Conservation (phyloP, 2,113 vertebrate genomes). For the Aptenodytes forsteri region DNA sequence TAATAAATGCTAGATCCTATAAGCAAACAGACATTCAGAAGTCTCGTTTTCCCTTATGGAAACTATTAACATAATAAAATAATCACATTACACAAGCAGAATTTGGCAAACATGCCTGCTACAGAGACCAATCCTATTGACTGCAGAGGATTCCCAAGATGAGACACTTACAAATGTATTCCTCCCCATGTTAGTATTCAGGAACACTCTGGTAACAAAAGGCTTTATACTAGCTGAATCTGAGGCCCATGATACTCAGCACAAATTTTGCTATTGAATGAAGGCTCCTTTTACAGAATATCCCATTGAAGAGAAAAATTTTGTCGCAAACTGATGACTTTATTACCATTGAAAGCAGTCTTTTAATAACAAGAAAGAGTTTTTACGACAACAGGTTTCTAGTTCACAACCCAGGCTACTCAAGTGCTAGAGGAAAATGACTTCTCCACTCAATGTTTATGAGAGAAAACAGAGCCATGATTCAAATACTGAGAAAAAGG, state of each 20-base stretch:
- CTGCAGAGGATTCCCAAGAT: neutral
- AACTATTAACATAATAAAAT: neutral
- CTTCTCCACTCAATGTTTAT: neutral
- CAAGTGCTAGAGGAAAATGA: neutral
- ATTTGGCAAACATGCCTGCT: neutral
- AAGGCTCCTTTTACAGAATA: neutral
- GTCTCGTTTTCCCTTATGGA: neutral
- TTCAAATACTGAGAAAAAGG: neutral
- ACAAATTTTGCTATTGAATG: neutral
- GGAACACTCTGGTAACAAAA: neutral
- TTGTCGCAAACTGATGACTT: neutral
- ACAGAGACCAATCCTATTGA: neutral
- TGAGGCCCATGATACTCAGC: neutral
- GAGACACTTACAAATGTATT: neutral
- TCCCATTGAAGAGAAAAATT: neutral
- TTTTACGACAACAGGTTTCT: neutral
- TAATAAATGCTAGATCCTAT: neutral
- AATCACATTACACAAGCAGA: neutral
- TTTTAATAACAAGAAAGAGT: neutral
- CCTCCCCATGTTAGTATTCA: neutral
- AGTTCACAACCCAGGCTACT: neutral
- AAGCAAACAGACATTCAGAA: neutral
- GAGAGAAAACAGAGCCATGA: neutral
- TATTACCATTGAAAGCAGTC: neutral
- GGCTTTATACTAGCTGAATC: neutral